Base-by-base conservation (phyloP, 2,888 invertebrate species). In the Sclerodermus sp. region DNA sequence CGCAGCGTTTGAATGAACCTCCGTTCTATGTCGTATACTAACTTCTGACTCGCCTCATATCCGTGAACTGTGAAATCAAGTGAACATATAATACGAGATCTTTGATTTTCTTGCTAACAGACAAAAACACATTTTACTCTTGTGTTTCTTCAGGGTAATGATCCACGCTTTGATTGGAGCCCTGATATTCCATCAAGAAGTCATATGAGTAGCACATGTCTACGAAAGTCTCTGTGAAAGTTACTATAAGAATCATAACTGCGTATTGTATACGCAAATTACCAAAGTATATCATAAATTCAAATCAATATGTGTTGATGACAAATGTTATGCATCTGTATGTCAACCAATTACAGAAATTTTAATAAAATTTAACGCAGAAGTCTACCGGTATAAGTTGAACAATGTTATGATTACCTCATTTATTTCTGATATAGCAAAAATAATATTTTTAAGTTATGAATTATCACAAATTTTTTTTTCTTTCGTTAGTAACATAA, bases 201-300 rank as follows among this genome's bases (percentile, higher is more conserved):
- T 62, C 62, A 58, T 63, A 60, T 48, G 48, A 55, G 51, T 64
- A 64, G 57, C 53, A 55, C 57, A 58, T 54, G 57, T 61, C 59
- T 54, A 54, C 59, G 58, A 64, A 64, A 64, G 56, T 64, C 60
- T 55, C 58, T 59, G 64, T 64, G 64, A 64, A 62, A 64, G 62
- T 64, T 64, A 64, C 55, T 64, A 57, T 64, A 64, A 58, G 62
- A 57, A 65, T 54, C 48, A 61, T 62, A 65, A 49, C 51, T 65
- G 65, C 65, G 66, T 65, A 62, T 62, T 48, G 57, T 58, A 41
- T 64, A 66, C 66, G 64, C 65, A 63, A 55, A 54, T 59, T 64
- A 65, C 66, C 65, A 65, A 65, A 65, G 64, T 65, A 65, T 65
- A 63, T 57, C 61, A 62, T 64, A 62, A 59, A 62, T 56, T 42